Base-by-base conservation (phyloP, 2,113 vertebrate species). In the Oncorhynchus keta region DNA sequence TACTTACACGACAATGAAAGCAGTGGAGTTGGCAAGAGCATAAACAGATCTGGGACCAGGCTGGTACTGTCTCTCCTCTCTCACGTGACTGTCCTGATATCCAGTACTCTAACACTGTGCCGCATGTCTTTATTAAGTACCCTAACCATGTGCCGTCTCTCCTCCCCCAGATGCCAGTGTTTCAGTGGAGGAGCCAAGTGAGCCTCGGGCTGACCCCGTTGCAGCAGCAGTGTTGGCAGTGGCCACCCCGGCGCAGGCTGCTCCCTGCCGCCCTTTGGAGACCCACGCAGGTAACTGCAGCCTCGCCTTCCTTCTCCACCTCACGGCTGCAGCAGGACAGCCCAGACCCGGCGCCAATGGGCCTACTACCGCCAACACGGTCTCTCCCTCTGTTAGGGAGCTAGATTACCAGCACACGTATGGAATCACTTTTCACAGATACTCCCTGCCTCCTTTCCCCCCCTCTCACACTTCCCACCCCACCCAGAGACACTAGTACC, bases 201-300 rank as follows among this genome's bases (percentile, higher is more conserved):
- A 96, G 69, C 80, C 90, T 0, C 86, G 84, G 81, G 89, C 91
- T 2, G 88, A 94, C 2, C 90, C 90, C 0, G 57, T 77, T 3
- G 28, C 87, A 18, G 39, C 85, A 80, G 73, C 16, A 55, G 16
- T 51, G 49, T 13, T 51, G 39, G 39, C 39, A 13, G 14, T 4
- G 4, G 49, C 3, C 51, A 55, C 3, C 16, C 51, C 1, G 66
- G 80, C 76, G 75, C 89, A 49, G 91, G 93, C 93, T 0, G 94
- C 95, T 45, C 92, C 94, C 49, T 84, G 79, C 73, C 95, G 91
- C 72, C 88, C 92, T 62, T 83, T 93, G 79, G 96, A 97, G 73
- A 90, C 93, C 14, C 92, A 77, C 70, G 77, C 95, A 93, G 97
- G 97, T 99, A 95, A 94, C 87, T 70, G 24, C 75, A 76, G 20